phyloP scores from a whole-genome alignment of 2,888 invertebrate species.

The Morpho achilles region DNA sequence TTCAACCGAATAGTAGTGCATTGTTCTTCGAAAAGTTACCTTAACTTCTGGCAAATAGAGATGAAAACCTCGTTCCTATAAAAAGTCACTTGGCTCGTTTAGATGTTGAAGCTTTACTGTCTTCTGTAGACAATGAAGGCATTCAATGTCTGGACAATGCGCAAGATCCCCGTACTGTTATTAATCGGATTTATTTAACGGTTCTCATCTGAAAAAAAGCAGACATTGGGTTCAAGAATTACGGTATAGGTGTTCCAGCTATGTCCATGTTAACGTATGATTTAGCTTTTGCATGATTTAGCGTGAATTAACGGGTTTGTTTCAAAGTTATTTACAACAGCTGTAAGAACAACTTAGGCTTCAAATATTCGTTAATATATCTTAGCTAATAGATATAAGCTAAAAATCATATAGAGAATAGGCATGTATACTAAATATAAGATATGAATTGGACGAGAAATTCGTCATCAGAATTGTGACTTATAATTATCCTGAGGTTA shows the following conservation, averaged over 20 bases:
- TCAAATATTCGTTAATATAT: too few relatives aligned
- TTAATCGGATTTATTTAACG: constrained; percentile 70
- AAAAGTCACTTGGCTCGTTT: constrained; percentile 31
- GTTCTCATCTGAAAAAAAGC: constrained; percentile 44
- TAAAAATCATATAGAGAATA: too few relatives aligned
- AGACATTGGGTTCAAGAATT: constrained; percentile 30
- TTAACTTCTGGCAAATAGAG: constrained; percentile 31
- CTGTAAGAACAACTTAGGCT: too few relatives aligned
- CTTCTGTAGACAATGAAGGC: constrained; percentile 56
- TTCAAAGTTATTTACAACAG: too few relatives aligned
- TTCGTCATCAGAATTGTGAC: too few relatives aligned
- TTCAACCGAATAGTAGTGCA: constrained; percentile 45
- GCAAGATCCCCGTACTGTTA: constrained; percentile 51
- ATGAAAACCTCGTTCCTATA: constrained; percentile 29
- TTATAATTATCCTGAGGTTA: too few relatives aligned
- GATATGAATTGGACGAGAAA: too few relatives aligned
- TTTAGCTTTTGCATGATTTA: too few relatives aligned
- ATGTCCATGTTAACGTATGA: too few relatives aligned
- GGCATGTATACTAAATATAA: too few relatives aligned
- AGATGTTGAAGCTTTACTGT: constrained; percentile 31
- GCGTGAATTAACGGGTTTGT: too few relatives aligned
- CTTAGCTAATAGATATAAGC: too few relatives aligned
- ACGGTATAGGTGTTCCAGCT: constrained; percentile 15
- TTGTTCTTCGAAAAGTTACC: constrained; percentile 31
- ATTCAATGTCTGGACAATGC: constrained; percentile 68